Base-by-base conservation (phyloP, 2,888 invertebrate genomes). In the Mongoloraphidia duomilia region DNA sequence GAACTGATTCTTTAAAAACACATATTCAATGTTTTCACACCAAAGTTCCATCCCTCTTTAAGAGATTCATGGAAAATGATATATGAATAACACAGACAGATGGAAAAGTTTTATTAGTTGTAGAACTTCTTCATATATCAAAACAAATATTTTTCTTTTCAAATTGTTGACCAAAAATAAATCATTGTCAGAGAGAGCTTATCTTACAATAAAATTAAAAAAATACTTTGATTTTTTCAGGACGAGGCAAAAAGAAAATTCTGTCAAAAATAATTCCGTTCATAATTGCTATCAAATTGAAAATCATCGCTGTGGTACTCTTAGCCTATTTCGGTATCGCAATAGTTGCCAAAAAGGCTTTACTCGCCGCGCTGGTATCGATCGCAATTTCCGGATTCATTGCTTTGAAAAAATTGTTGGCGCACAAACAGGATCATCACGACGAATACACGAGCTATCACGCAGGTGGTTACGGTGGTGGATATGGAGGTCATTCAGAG, bases 271-370 rank as follows among this genome's bases (percentile, higher is more conserved):
- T 79, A 42, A 59, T 78, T 53, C 79, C 79, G 14, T 64, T 79
- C 49, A 60, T 79, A 51, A 60, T 77, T 57, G 75, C 72, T 34
- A 67, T 78, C 44, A 79, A 78, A 63, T 66, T 76, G 58, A 79
- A 80, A 61, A 61, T 79, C 53, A 74, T 72, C 41, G 65, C 71
- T 3, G 63, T 79, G 49, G 69, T 70, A 38, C 68, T 73, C 41
- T 65, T 77, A 46, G 68, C 73, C 26, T 74, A 76, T 64, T 69
- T 79, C 60, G 75, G 70, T 44, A 70, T 78, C 54, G 72, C 74
- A 42, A 63, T 79, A 53, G 63, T 80, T 57, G 79, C 80, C 56
- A 79, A 80, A 68, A 79, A 80, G 61, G 80, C 80, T 46, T 66
- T 79, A 55, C 59, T 78, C 54, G 71, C 74, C 2, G 75, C 77